Evolutionary conservation across 2,113 vertebrate genomes (phyloP), one percentile per base, ranked within the genome.

Genomic region (Dromiciops gliroides): DNA sequence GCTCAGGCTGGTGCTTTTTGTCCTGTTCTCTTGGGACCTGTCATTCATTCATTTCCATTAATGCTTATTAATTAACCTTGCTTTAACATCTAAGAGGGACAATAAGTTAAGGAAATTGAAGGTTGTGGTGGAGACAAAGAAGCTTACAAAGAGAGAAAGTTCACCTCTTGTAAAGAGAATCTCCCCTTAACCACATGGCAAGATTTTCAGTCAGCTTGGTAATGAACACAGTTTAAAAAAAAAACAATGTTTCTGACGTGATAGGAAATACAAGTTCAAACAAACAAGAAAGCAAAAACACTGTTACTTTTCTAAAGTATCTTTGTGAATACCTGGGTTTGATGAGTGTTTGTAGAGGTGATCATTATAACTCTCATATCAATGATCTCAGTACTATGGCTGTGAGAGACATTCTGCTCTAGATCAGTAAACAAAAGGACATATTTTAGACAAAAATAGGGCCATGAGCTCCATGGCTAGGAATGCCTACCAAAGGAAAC

Each of bases 21-120:
- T 83, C 16, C 67, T 83, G 67, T 44, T 23, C 67, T 44, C 67
- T 44, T 83, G 67, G 67, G 67, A 83, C n/a, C 67, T 83, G 67
- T 83, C 37, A 83, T 83, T 83, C 67, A 83, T 83, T 83, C 67
- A 83, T 83, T 83, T 83, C 67, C 67, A 83, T 83, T 83, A 83
- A 83, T 83, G 67, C n/a, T 83, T 83, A 83, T 83, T 83, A 83
- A 83, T 83, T 83, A 83, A 83, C 37, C n/a, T 83, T 83, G 67
- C n/a, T 83, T 22, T 44, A 83, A 44, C 67, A 83, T 44, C 37
- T 23, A 83, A 83, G n/a, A n/a, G 67, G 16, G n/a, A 83, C 67
- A 44, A 83, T 83, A 83, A 83, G 67, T 83, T 83, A 83, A 83
- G 67, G 67, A 83, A 83, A 83, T 44, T 83, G 67, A 44, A 44